Evolutionary conservation across 2,113 vertebrate species (phyloP).

Genomic region (Crotalus tigris): DNA sequence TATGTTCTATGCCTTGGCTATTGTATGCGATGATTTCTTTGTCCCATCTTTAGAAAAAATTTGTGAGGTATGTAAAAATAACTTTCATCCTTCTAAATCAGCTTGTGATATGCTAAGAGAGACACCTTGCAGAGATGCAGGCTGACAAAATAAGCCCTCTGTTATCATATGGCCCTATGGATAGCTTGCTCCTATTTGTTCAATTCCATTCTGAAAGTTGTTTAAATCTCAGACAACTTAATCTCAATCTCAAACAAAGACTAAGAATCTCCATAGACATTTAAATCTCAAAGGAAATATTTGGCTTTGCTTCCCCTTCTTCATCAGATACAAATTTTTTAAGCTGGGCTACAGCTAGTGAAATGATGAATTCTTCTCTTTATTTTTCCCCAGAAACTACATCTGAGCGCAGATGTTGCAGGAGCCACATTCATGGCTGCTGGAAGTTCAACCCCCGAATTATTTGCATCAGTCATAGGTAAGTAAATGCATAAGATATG

Average conservation of each 20-base stretch:
- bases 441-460: constrained; percentile 94
- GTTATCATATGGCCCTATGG: too few relatives aligned
- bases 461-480: constrained; percentile 97
- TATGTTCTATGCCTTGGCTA: constrained; percentile 97
- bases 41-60: constrained; percentile 96
- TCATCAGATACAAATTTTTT: neutral
- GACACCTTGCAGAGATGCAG: neutral
- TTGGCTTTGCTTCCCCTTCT: neutral
- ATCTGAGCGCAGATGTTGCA: constrained; percentile 95
- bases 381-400: constrained; percentile 82
- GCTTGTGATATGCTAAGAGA: neutral
- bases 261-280: neutral
- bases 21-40: constrained; percentile 95
- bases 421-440: constrained; percentile 99
- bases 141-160: neutral
- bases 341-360: neutral
- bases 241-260: neutral
- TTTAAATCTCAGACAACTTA: neutral
- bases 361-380: neutral
- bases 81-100: neutral
- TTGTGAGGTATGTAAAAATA: constrained; percentile 82
- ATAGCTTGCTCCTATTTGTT: neutral
- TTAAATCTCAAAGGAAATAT: neutral
- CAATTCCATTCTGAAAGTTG: neutral
- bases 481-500: constrained; percentile 40